Evolutionary conservation across 2,888 invertebrate genomes (phyloP).

Genomic region (Emmelina monodactyla): DNA sequence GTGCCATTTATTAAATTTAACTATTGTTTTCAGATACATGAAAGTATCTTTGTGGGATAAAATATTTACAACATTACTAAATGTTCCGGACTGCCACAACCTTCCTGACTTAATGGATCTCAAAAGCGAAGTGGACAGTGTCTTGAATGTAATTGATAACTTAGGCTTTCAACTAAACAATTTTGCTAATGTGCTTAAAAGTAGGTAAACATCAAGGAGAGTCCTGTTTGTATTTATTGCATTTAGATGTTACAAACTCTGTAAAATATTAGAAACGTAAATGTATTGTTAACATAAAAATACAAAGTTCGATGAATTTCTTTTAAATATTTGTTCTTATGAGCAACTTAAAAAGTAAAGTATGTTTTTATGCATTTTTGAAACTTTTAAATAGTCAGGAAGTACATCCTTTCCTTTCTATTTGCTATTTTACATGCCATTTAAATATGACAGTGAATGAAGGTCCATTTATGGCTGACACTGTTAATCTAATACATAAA

Average conservation of each 20-base stretch:
- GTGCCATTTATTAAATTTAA: constrained; percentile 2
- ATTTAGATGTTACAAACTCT: constrained; percentile 54
- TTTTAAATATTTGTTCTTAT: too few relatives aligned
- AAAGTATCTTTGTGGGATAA: constrained; percentile 78
- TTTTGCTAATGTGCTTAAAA: constrained; percentile 62
- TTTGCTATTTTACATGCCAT: too few relatives aligned
- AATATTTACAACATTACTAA: constrained; percentile 82
- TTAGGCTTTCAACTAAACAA: constrained; percentile 47
- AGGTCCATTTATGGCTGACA: too few relatives aligned
- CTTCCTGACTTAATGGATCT: constrained; percentile 75
- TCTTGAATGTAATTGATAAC: constrained; percentile 39
- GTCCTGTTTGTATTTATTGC: constrained; percentile 56
- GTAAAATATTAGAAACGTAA: constrained; percentile 47
- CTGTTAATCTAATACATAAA: too few relatives aligned
- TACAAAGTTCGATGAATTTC: too few relatives aligned
- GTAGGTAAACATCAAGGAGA: constrained; percentile 44
- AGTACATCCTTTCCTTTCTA: too few relatives aligned
- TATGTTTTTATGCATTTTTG: too few relatives aligned
- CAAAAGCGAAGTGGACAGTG: constrained; percentile 51
- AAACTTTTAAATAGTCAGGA: too few relatives aligned
- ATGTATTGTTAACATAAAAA: constrained; percentile 28
- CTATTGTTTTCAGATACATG: constrained; percentile 66
- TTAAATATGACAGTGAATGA: too few relatives aligned
- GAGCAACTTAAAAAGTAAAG: too few relatives aligned
- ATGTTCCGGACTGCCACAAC: constrained; percentile 78